These are phyloP conservation scores for Pica pica DNA, from an alignment of 2,113 vertebrate species.

Conservation along the genomic window DNA sequence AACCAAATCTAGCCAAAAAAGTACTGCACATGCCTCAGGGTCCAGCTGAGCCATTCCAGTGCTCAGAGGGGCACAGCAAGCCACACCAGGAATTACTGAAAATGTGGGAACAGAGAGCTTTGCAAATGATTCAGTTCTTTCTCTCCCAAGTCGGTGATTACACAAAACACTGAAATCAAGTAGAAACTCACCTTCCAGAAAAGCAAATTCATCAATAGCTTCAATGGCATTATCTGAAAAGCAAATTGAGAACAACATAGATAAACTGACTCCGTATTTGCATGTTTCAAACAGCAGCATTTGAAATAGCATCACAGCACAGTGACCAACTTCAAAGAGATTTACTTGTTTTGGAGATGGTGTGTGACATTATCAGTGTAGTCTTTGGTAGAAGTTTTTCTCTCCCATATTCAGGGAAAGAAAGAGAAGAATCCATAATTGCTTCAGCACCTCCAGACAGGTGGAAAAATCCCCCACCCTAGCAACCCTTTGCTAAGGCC, in stretches of 20 bases:
- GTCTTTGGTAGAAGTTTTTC: background rate
- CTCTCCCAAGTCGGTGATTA: background rate
- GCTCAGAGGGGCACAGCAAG: background rate
- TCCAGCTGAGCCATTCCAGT: background rate
- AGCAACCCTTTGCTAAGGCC: background rate
- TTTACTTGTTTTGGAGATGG: background rate
- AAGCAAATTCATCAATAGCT: constrained; percentile 93
- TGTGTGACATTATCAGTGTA: background rate
- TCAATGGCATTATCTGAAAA: constrained; percentile 91
- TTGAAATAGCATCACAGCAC: background rate
- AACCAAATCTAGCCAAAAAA: background rate
- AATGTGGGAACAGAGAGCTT: background rate
- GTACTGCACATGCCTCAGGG: accelerated
- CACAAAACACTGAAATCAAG: background rate
- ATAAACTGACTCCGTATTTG: background rate
- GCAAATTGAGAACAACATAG: background rate
- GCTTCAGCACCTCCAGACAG: background rate
- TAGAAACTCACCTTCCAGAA: constrained; percentile 87
- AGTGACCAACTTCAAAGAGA: background rate
- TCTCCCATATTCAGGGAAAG: background rate
- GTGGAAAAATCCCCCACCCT: background rate
- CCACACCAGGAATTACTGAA: background rate
- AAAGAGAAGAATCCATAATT: background rate
- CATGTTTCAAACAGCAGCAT: background rate
- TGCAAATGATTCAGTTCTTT: background rate